Evolutionary conservation across 1,140 invertebrate species (phyloP).

Genomic region (Pseudomyrmex sp.): DNA sequence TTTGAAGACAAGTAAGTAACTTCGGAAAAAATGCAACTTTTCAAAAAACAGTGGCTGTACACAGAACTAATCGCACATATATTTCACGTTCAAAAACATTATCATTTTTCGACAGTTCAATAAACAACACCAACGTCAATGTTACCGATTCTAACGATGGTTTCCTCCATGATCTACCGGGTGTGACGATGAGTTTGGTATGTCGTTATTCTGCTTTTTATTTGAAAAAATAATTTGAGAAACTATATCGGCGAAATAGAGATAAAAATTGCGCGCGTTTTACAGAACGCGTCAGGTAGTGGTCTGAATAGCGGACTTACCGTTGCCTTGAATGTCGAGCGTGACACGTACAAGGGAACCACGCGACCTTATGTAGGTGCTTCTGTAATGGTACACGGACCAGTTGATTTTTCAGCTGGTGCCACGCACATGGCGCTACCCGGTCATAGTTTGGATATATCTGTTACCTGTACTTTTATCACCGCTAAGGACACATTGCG

Average conservation of each 20-base stretch:
- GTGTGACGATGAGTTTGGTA: too few species aligned
- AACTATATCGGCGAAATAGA: conserved; percentile 62
- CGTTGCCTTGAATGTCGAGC: conserved; percentile 74
- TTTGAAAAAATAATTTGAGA: too few species aligned
- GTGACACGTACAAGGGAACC: conserved; percentile 68
- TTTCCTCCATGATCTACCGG: too few species aligned
- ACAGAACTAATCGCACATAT: background rate
- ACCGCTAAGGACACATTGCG: conserved; percentile 60
- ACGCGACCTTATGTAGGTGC: conserved; percentile 74
- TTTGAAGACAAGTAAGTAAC: conserved; percentile 1
- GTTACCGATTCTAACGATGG: too few species aligned
- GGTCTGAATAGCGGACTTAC: conserved; percentile 75
- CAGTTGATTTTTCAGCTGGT: conserved; percentile 76
- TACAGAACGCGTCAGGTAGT: conserved; percentile 72
- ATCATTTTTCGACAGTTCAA: too few species aligned
- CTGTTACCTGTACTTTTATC: conserved; percentile 65
- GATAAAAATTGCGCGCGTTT: conserved; percentile 75
- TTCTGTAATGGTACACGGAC: conserved; percentile 73
- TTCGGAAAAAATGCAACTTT: background rate
- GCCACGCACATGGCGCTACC: conserved; percentile 65
- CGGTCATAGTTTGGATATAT: conserved; percentile 66
- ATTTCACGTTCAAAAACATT: background rate
- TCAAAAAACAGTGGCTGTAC: too few species aligned
- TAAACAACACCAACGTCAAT: too few species aligned
- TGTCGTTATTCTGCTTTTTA: too few species aligned